phyloP scores from a whole-genome alignment of 2,113 vertebrate genomes.

The Grammatotria lemairii region DNA sequence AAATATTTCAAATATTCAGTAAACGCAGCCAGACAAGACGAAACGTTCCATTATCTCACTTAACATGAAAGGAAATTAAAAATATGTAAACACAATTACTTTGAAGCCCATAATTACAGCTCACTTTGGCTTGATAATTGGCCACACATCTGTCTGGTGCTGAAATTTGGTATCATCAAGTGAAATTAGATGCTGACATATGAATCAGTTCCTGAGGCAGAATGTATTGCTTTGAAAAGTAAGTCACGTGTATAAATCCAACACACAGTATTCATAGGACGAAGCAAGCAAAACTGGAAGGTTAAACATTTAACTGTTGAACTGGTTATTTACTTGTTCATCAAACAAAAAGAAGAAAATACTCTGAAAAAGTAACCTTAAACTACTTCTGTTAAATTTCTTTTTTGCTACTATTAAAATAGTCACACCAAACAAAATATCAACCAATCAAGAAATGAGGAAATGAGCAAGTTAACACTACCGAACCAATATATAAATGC shows the following conservation, averaged over 20 bases:
- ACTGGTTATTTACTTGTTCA: background rate
- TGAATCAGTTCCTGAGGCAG: background rate
- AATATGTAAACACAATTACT: background rate
- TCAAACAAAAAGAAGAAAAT: background rate
- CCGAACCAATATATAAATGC: background rate
- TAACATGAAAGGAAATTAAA: background rate
- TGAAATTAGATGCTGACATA: background rate
- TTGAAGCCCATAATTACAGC: background rate
- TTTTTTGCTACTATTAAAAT: background rate
- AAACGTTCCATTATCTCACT: background rate
- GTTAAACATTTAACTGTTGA: background rate
- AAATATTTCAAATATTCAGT: background rate
- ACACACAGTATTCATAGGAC: background rate
- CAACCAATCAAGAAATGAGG: background rate
- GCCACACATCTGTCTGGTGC: background rate
- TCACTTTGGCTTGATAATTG: background rate
- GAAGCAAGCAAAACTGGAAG: rapidly evolving
- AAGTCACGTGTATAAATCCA: background rate
- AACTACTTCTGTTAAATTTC: background rate
- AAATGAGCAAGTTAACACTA: background rate
- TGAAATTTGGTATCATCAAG: background rate
- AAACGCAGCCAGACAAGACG: background rate
- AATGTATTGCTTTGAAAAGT: background rate
- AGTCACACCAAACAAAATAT: background rate
- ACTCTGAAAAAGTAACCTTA: background rate